Conservation (phyloP, 2,113 vertebrate species). For the Hirundichthys speculiger region DNA sequence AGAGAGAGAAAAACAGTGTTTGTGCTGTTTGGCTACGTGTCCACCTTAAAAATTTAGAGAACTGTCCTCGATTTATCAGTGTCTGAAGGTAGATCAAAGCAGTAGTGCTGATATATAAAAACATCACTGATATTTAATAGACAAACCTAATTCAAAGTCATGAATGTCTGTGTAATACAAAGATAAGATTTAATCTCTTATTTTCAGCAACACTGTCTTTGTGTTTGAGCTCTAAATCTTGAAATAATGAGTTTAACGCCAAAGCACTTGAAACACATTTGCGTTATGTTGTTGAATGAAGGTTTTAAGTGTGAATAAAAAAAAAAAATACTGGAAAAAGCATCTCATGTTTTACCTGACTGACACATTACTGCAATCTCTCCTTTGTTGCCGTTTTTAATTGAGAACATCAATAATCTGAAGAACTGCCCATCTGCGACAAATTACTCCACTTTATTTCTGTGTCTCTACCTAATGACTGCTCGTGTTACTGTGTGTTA, state of each 20-base stretch:
- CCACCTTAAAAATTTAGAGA: too few relatives aligned
- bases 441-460: slow-evolving; percentile 17
- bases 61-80: too few relatives aligned
- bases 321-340: too few relatives aligned
- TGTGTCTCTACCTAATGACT: slow-evolving; percentile 6
- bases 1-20: too few relatives aligned
- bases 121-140: too few relatives aligned
- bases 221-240: not conserved
- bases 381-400: slow-evolving; percentile 12
- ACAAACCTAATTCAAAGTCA: too few relatives aligned
- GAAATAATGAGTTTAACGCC: not conserved
- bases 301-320: not conserved
- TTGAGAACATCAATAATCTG: slow-evolving; percentile 15
- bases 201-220: not conserved
- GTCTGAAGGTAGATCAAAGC: too few relatives aligned
- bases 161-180: too few relatives aligned
- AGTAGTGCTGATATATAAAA: too few relatives aligned
- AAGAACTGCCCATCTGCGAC: not conserved
- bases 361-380: slow-evolving; percentile 9
- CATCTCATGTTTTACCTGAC: not conserved
- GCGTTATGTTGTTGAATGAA: not conserved
- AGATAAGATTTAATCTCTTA: too few relatives aligned
- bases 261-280: not conserved
- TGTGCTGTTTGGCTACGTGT: too few relatives aligned
- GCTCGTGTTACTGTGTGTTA: not conserved